A percentile compares a stretch with the other conserved stretches of the same genome.
phyloP scores from a whole-genome alignment of 2,797 vertebrate species.

The Vespertilio murinus region DNA sequence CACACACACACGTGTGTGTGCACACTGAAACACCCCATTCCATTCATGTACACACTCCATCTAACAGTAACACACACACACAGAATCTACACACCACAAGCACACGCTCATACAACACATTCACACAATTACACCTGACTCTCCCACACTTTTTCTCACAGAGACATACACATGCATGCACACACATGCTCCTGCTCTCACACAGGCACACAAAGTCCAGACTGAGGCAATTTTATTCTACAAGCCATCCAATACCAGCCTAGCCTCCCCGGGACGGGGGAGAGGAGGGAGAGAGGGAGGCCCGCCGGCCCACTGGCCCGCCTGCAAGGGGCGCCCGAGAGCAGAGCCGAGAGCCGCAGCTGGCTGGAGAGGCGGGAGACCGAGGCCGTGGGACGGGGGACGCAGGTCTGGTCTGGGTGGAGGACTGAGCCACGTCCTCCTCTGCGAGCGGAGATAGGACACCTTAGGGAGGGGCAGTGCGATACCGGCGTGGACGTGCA shows the following conservation, averaged over 20 bases:
- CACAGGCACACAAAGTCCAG: not conserved
- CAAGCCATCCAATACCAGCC: not conserved
- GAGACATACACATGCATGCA: not conserved
- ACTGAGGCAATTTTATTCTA: not conserved
- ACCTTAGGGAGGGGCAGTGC: rapidly evolving
- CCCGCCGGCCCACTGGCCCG: not conserved
- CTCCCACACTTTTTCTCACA: not conserved
- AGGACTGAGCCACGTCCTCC: not conserved
- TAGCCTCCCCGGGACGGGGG: rapidly evolving
- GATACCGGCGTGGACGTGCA: not conserved
- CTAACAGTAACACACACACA: not conserved
- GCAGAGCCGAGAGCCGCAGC: not conserved
- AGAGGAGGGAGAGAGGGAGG: too few species aligned
- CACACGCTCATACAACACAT: not conserved
- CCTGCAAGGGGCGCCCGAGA: not conserved
- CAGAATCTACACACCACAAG: not conserved
- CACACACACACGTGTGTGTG: not conserved
- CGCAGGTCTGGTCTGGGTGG: not conserved
- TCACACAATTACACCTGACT: not conserved
- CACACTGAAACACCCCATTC: too few species aligned
- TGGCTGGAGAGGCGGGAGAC: too few species aligned
- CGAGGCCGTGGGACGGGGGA: too few species aligned
- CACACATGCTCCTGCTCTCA: not conserved
- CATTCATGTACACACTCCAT: not conserved
- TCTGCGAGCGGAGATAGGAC: not conserved